Evolutionary conservation across 1,140 invertebrate genomes (phyloP), one percentile per base, ranked within the genome.

Genomic region (Caenorhabditis inopinata): DNA sequence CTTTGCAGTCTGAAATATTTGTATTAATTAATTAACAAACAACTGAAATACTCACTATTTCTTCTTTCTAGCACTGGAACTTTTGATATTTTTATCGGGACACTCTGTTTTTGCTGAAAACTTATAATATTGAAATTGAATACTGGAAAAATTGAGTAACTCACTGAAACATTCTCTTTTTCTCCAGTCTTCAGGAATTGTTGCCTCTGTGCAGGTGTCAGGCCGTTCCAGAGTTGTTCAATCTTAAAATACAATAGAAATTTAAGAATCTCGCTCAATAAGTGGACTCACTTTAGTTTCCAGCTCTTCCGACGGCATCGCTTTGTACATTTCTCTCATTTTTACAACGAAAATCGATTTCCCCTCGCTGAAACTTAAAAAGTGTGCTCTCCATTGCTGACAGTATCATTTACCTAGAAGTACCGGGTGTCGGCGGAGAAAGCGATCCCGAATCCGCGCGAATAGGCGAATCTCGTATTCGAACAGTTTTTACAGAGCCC

Each of bases 161-260:
- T 51, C 42, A 38, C 29, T 7, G n/a, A 16, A 27, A 18, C n/a
- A 38, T 68, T 68, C 58, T 68, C 58, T 38, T 68, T 68, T 68
- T 51, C 48, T 3, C 48, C 48, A 23, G 4, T 51, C 25, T 23
- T 23, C 18, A 68, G 35, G 29, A 68, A 38, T 38, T 68, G 35
- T 18, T 68, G 29, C 12, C 58, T 14, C 29, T 68, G 58, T 12
- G 32, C 0, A 0, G 58, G n/a, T 6, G 2, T 68, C 29, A 68
- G 32, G 12, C 58, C 58, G 21, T 68, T 68, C 58, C 58, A 68
- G 6, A 68, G 58, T 18, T 68, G 58, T 21, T 68, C 58, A 18
- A 68, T 68, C 58, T 68, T 4, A 18, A 68, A 68, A 1, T 6
- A 7, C 2, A 21, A 38, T 68, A 38, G 35, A 38, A 21, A 1